phyloP scores from a whole-genome alignment of 2,888 invertebrate genomes.

The Parnassius glacialis region DNA sequence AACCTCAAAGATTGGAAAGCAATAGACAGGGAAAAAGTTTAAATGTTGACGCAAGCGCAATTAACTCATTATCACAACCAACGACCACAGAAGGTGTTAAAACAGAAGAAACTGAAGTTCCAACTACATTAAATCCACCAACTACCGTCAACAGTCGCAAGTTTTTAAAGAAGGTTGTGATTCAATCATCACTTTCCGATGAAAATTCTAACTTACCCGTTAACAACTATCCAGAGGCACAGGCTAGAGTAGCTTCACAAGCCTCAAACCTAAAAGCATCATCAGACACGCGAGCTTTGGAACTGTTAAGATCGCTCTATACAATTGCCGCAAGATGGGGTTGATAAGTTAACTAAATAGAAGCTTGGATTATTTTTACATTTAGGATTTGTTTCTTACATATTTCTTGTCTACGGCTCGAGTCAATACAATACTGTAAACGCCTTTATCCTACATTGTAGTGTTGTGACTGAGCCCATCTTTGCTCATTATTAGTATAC shows the following conservation, averaged over 20 bases:
- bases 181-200: slow-evolving; percentile 47
- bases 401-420: slow-evolving; percentile 6
- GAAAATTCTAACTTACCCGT: slow-evolving; percentile 45
- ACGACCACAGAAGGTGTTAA: slow-evolving; percentile 49
- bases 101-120: slow-evolving; percentile 49
- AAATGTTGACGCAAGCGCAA: slow-evolving; percentile 58
- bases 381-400: slow-evolving; percentile 2
- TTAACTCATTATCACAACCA: slow-evolving; percentile 66
- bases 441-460: not conserved
- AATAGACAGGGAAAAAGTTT: slow-evolving; percentile 57
- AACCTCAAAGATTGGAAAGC: slow-evolving; percentile 22
- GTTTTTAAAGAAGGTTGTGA: slow-evolving; percentile 59
- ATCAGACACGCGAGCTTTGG: slow-evolving; percentile 89
- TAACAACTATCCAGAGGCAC: slow-evolving; percentile 62
- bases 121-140: slow-evolving; percentile 56
- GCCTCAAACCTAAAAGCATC: slow-evolving; percentile 63
- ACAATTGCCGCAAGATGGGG: slow-evolving; percentile 92
- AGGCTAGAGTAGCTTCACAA: slow-evolving; percentile 59
- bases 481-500: slow-evolving; percentile 19
- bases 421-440: not conserved
- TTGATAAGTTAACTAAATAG: slow-evolving; percentile 38
- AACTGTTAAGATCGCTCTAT: slow-evolving; percentile 90
- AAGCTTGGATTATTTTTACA: slow-evolving; percentile 5
- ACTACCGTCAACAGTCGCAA: slow-evolving; percentile 51
- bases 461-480: slow-evolving; percentile 10